These are phyloP conservation scores for Cyanistes caeruleus DNA, from an alignment of 2,113 vertebrate species.

Conservation along the genomic window DNA sequence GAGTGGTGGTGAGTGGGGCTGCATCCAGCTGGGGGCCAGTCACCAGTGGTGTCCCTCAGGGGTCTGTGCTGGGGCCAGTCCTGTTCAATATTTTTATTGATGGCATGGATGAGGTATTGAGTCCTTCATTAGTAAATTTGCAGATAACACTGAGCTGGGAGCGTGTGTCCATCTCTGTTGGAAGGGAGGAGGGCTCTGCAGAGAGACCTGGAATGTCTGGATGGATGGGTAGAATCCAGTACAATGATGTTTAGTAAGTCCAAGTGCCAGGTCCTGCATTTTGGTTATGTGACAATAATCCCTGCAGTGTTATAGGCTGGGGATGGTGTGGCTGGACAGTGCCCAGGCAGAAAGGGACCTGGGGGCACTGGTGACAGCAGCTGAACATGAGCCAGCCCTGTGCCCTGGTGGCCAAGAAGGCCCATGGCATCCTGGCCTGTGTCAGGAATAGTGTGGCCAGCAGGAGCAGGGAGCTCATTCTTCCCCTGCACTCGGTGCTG, in stretches of 20 bases:
- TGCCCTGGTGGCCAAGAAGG: no score
- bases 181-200: neutral
- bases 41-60: neutral
- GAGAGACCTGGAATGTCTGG: fast-evolving
- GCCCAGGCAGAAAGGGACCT: neutral
- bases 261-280: no score
- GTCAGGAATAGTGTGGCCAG: neutral
- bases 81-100: neutral
- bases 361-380: fast-evolving
- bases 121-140: neutral
- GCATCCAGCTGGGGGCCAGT: neutral
- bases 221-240: no score
- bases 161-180: neutral
- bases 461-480: neutral
- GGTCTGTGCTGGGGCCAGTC: neutral
- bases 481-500: neutral
- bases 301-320: fast-evolving
- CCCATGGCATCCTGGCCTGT: fast-evolving
- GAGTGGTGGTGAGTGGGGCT: neutral
- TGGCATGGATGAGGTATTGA: neutral
- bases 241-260: no score
- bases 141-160: neutral
- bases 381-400: neutral
- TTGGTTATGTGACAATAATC: no score
- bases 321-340: neutral